Percentiles rank a stretch among this genome's conserved stretches.
These are phyloP conservation scores for Papilio protenor DNA, from an alignment of 2,888 invertebrate genomes.

Conservation along the genomic window DNA sequence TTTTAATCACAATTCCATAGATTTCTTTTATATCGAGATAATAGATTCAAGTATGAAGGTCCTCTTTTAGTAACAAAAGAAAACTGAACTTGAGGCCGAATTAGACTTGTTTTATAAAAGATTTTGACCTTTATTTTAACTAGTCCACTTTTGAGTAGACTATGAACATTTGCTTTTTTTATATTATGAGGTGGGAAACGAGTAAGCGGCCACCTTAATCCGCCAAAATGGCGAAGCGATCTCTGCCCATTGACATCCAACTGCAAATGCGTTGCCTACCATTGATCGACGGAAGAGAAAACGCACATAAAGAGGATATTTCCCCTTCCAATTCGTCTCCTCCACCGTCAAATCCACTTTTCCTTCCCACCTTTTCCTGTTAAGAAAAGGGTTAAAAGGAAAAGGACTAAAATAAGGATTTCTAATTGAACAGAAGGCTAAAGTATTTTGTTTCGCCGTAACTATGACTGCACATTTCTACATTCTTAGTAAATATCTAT, in stretches of 20 bases:
- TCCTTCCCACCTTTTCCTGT: no score
- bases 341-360: no score
- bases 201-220: no score
- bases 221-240: no score
- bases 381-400: no score
- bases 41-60: not conserved
- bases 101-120: not conserved
- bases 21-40: slow-evolving; percentile 10
- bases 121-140: not conserved
- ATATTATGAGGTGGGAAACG: no score
- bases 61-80: not conserved
- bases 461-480: not conserved
- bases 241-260: no score
- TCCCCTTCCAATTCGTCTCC: no score
- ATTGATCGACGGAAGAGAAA: no score
- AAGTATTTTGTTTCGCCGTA: not conserved
- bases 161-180: not conserved
- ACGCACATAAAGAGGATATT: no score
- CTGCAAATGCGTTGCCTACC: no score
- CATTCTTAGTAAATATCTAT: no score
- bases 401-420: not conserved
- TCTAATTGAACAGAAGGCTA: not conserved
- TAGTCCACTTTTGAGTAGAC: not conserved
- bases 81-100: not conserved
- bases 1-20: slow-evolving; percentile 4